phyloP scores from a whole-genome alignment of 2,113 vertebrate genomes.

The Ellobius talpinus region DNA sequence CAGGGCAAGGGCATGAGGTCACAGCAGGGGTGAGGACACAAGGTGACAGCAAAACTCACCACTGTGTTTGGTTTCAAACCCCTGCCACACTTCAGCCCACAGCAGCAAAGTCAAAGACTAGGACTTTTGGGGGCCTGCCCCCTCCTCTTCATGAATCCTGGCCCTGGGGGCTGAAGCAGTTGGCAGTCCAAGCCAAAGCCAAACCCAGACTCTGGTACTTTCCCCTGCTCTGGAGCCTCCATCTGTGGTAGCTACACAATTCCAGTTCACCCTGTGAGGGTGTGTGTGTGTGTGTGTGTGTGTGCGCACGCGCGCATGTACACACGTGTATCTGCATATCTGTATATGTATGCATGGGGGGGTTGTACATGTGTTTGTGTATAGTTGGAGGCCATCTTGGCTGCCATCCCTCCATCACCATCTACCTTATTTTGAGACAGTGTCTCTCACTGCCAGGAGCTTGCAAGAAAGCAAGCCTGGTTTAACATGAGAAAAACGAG shows the following conservation, averaged over 20 bases:
- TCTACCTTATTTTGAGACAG: neutral
- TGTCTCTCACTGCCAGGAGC: neutral
- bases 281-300: neutral
- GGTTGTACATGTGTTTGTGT: neutral
- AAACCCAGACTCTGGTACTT: neutral
- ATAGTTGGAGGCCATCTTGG: neutral
- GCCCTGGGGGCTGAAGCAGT: too few relatives aligned
- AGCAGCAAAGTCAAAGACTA: neutral
- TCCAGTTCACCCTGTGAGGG: too few relatives aligned
- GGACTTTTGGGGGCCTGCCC: neutral
- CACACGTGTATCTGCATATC: neutral
- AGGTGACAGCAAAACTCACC: too few relatives aligned
- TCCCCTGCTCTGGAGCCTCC: neutral
- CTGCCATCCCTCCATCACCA: too few relatives aligned
- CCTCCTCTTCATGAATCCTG: neutral
- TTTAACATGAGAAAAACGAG: neutral
- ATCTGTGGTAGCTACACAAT: neutral
- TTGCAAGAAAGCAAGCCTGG: neutral
- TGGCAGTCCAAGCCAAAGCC: neutral
- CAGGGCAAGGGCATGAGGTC: accelerated
- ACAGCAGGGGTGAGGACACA: neutral
- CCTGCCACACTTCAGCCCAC: neutral
- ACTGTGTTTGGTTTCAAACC: neutral
- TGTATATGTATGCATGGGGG: neutral
- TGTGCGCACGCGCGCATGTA: accelerated